Percentiles rank a stretch among this genome's conserved stretches.
phyloP scores from a whole-genome alignment of 2,888 invertebrate species.

The Copidosoma aretas region DNA sequence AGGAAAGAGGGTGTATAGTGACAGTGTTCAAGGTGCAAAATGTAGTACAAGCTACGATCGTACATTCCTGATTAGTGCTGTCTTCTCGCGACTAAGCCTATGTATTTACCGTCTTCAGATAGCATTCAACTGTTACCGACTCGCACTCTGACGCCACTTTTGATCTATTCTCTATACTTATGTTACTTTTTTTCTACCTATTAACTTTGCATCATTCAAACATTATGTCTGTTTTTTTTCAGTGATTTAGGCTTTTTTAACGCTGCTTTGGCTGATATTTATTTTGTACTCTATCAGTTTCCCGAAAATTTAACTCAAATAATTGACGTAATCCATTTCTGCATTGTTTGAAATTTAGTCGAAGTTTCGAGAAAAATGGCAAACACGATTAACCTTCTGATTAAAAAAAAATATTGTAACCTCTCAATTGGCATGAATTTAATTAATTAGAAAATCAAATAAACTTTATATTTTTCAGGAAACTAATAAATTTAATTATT shows the following conservation, averaged over 20 bases:
- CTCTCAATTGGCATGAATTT: too few relatives aligned
- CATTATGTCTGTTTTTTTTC: too few relatives aligned
- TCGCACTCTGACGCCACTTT: constrained; percentile 26
- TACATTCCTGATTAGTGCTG: constrained; percentile 51
- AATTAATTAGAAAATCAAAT: too few relatives aligned
- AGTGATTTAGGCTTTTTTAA: too few relatives aligned
- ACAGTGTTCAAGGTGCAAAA: constrained; percentile 54
- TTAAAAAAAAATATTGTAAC: too few relatives aligned
- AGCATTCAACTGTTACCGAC: constrained; percentile 40
- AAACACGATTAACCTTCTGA: too few relatives aligned
- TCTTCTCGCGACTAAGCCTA: constrained; percentile 54
- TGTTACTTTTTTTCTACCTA: background rate
- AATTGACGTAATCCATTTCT: background rate
- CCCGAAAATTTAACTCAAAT: background rate
- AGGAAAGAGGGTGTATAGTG: background rate
- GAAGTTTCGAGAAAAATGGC: too few relatives aligned
- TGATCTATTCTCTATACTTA: background rate
- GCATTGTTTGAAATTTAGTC: background rate
- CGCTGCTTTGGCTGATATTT: too few relatives aligned
- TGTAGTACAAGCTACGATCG: constrained; percentile 57
- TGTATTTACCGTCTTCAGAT: constrained; percentile 28
- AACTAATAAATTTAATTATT: too few relatives aligned
- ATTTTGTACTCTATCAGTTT: too few relatives aligned
- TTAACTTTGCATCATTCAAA: too few relatives aligned
- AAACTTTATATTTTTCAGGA: too few relatives aligned